phyloP scores from a whole-genome alignment of 2,888 invertebrate genomes.

The Pheosia tremula region DNA sequence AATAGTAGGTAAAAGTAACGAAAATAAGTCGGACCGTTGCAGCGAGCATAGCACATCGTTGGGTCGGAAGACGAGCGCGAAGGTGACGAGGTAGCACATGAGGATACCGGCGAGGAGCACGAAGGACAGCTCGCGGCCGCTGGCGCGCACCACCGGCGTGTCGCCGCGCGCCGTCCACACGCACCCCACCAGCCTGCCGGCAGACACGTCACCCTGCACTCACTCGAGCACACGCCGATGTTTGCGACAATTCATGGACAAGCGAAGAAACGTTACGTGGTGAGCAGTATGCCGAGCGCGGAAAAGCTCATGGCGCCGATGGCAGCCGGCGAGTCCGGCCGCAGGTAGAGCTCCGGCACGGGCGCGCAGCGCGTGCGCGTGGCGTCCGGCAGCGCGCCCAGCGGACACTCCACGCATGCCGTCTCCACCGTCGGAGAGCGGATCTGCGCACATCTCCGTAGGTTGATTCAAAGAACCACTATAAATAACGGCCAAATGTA shows the following conservation, averaged over 20 bases:
- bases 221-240: neutral
- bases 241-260: neutral
- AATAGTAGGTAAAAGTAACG: neutral
- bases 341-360: slow-evolving; percentile 92
- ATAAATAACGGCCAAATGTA: neutral
- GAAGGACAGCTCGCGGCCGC: slow-evolving; percentile 95
- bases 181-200: slow-evolving; percentile 85
- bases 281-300: slow-evolving; percentile 92
- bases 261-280: slow-evolving; percentile 68
- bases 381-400: slow-evolving; percentile 92
- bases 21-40: slow-evolving; percentile 86
- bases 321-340: slow-evolving; percentile 93
- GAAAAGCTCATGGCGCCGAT: slow-evolving; percentile 96
- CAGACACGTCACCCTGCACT: neutral
- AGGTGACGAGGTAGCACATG: slow-evolving; percentile 96
- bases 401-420: slow-evolving; percentile 91
- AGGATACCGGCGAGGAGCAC: slow-evolving; percentile 95
- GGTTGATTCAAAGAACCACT: neutral
- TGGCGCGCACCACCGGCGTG: slow-evolving; percentile 98
- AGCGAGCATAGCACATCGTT: slow-evolving; percentile 95
- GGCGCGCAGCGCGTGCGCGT: slow-evolving; percentile 88
- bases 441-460: slow-evolving; percentile 85
- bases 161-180: slow-evolving; percentile 94
- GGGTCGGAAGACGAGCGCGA: slow-evolving; percentile 93
- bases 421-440: slow-evolving; percentile 91